phyloP scores from a whole-genome alignment of 2,113 vertebrate species.

The Petrocephalus microphthalmus region DNA sequence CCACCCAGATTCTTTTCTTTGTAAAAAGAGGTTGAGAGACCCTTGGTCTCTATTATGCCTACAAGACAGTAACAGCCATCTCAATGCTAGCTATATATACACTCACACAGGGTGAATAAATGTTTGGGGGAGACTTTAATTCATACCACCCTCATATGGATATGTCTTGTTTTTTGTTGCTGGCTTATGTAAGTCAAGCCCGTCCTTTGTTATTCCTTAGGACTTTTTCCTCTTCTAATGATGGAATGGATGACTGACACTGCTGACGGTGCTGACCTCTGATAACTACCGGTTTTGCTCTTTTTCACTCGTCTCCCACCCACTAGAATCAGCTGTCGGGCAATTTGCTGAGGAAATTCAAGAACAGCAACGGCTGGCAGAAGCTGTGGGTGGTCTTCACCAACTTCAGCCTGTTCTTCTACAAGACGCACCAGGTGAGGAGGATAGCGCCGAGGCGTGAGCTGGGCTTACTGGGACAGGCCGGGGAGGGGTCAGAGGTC shows the following conservation, averaged over 20 bases:
- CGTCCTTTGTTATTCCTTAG: background rate
- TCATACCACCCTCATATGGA: background rate
- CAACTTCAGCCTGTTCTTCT: slow-evolving; percentile 98
- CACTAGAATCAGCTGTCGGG: slow-evolving; percentile 91
- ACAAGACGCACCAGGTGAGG: slow-evolving; percentile 93
- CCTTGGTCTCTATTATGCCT: background rate
- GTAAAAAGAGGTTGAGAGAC: background rate
- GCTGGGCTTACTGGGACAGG: background rate
- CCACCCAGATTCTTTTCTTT: background rate
- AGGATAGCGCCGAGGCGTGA: background rate
- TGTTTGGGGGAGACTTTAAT: background rate
- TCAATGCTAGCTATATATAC: background rate
- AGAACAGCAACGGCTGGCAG: slow-evolving; percentile 99
- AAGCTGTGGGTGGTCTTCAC: slow-evolving; percentile 99
- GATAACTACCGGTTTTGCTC: background rate
- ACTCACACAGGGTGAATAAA: background rate
- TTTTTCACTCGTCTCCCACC: slow-evolving; percentile 25
- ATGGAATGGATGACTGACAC: background rate
- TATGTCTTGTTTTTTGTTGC: background rate
- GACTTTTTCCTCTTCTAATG: background rate
- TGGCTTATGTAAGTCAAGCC: background rate
- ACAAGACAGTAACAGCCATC: background rate
- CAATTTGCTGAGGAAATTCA: slow-evolving; percentile 94
- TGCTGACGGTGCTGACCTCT: background rate
- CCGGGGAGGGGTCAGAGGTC: background rate